Base-by-base conservation (phyloP, 2,797 vertebrate species). In the Astyanax mexicanus region DNA sequence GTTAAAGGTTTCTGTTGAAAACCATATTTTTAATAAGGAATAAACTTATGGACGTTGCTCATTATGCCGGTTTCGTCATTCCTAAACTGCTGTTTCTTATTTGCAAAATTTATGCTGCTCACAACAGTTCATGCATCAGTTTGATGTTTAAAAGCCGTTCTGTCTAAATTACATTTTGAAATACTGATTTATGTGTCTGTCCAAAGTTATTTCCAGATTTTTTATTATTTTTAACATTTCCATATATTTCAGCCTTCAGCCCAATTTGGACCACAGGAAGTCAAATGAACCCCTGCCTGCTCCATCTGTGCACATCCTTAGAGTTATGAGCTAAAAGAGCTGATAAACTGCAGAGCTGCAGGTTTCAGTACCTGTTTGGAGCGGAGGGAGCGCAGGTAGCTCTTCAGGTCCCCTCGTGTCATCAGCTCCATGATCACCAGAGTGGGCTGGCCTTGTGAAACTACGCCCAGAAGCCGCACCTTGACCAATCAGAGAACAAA, bases 371-470 rank as follows among this genome's bases (percentile, higher is more conserved):
- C 98, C 93, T 99, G 96, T 86, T 97, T 96, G 4, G 94, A 92
- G 45, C 97, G 94, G 49, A 98, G 87, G 11, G 97, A 99, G 70
- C 97, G 93, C 89, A 99, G 90, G 82, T 99, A 94, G 88, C 97
- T 99, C 91, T 99, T 99, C 81, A 99, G 96, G 85, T 99, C 98
- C 1, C 98, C 98, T 0, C 96, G 94, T 4, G 98, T 99, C 98
- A 99, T 99, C 87, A 99, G 91, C 86, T 99, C 98, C 98, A 99
- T 99, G 85, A 99, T 99, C 87, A 99, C 98, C 87, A 99, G 88
- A 0, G 97, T 98, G 17, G 98, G 98, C 85, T 99, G 98, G 80
- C 97, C 98, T 90, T 99, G 98, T 75, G 98, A 99, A 82, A 99
- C 98, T 79, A 99, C 98, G 0, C 98, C 98, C 81, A 99, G 93